These are phyloP conservation scores for Pogona vitticeps DNA, from an alignment of 2,113 vertebrate species.

Conservation along the genomic window DNA sequence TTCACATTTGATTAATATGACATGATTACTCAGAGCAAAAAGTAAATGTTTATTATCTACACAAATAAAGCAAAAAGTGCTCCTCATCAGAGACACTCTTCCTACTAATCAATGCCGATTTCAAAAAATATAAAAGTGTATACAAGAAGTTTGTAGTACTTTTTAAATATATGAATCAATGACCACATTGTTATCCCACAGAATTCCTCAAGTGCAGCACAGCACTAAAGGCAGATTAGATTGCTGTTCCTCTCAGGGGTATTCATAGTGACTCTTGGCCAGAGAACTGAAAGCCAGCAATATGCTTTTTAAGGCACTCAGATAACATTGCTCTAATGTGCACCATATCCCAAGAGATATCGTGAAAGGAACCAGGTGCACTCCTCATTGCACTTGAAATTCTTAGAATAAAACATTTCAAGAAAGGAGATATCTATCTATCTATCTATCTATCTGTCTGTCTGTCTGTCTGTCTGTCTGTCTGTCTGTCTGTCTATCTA, in stretches of 20 bases:
- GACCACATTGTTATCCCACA: not conserved
- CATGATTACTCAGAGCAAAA: not conserved
- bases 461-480: too few relatives aligned
- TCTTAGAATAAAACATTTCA: too few relatives aligned
- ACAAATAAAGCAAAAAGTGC: not conserved
- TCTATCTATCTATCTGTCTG: too few relatives aligned
- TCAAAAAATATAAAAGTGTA: not conserved
- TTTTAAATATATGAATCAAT: not conserved
- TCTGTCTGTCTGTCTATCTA: too few relatives aligned
- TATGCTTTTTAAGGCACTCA: not conserved
- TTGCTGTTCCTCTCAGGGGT: not conserved
- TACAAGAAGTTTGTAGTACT: not conserved
- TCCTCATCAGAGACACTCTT: not conserved
- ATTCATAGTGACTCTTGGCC: too few relatives aligned
- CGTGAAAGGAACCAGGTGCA: not conserved
- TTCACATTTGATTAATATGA: not conserved
- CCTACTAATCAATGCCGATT: not conserved
- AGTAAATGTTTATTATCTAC: not conserved
- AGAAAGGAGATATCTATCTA: too few relatives aligned
- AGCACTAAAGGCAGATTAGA: not conserved
- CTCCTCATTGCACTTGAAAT: too few relatives aligned
- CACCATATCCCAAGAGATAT: not conserved
- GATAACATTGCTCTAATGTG: not conserved
- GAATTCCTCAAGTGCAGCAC: not conserved
- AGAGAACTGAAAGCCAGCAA: not conserved